Percentiles rank a stretch among this genome's conserved stretches.
phyloP scores from a whole-genome alignment of 2,888 invertebrate genomes.

The Anthrax anthrax region DNA sequence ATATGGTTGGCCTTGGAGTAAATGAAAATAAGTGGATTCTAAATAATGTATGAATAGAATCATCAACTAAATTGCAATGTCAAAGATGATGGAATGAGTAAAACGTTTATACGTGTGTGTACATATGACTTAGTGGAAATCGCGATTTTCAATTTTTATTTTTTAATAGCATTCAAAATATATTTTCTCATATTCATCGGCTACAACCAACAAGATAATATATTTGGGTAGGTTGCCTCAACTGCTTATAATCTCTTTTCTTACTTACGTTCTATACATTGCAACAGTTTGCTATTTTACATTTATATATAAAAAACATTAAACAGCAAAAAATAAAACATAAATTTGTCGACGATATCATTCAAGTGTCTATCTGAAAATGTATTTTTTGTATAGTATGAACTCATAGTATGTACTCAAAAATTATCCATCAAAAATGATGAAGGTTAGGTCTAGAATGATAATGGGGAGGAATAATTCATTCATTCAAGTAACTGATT shows the following conservation, averaged over 20 bases:
- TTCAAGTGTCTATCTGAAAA: too few species aligned
- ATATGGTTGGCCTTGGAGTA: not conserved
- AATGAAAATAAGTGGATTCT: not conserved
- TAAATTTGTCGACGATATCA: too few species aligned
- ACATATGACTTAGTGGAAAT: not conserved
- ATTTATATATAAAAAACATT: too few species aligned
- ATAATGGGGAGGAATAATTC: not conserved
- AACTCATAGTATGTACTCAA: not conserved
- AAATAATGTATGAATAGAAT: constrained; percentile 16
- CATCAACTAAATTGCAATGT: constrained; percentile 21
- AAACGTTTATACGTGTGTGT: constrained; percentile 2
- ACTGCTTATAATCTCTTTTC: too few species aligned
- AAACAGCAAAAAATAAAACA: too few species aligned
- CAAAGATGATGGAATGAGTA: too few species aligned
- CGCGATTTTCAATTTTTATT: constrained; percentile 4
- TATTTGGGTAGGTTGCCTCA: too few species aligned
- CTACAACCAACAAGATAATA: too few species aligned
- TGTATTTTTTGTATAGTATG: too few species aligned
- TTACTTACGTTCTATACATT: not conserved
- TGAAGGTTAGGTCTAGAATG: not conserved
- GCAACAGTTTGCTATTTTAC: constrained; percentile 6
- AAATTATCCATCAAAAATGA: constrained; percentile 6
- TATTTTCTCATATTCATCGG: too few species aligned
- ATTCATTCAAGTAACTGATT: constrained; percentile 2
- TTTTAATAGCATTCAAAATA: too few species aligned